Evolutionary conservation across 2,797 vertebrate species (phyloP), one percentile per base, ranked within the genome.

Genomic region (Mycteria americana): DNA sequence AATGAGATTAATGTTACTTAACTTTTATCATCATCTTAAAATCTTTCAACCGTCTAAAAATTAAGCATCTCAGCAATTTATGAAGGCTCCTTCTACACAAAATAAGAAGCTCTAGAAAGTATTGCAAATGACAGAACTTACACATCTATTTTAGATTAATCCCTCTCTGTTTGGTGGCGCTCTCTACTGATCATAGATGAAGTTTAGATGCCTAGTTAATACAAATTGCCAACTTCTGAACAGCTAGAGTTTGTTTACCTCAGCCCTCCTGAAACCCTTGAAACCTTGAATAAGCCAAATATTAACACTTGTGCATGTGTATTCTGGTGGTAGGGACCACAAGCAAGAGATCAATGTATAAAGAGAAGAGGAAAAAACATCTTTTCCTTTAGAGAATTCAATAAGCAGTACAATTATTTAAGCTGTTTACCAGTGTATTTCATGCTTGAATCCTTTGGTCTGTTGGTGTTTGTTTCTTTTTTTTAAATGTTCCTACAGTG

Each of bases 91-190:
- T 86, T 93, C 45, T 50, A 59, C 10, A 37, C 15, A 73, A 73
- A 68, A 74, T 30, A 35, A 31, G 33, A 91, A 54, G 4, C 1
- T 63, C 28, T 76, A 60, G 56, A 67, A 87, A 69, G 12, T 39
- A 23, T n/a, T 82, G 13, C 1, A 25, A 85, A 37, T n/a, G 19
- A 50, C 14, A 48, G 28, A 65, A 77, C 11, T 67, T 83, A 13
- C 13, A 85, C 10, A 57, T 2, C 0, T 24, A 24, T 39, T 57
- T 91, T 73, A 59, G 11, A 17, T 74, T 51, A 63, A 18, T 45
- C 16, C 7, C 1, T 1, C 1, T 48, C 18, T 85, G 5, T 5
- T 45, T 70, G 15, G 12, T 83, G 10, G 0, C 4, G 59, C 6
- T 54, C 8, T 75, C 59, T 88, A 59, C 33, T 45, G 41, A 60